phyloP scores from a whole-genome alignment of 2,113 vertebrate species.

The Crotophaga sulcirostris region DNA sequence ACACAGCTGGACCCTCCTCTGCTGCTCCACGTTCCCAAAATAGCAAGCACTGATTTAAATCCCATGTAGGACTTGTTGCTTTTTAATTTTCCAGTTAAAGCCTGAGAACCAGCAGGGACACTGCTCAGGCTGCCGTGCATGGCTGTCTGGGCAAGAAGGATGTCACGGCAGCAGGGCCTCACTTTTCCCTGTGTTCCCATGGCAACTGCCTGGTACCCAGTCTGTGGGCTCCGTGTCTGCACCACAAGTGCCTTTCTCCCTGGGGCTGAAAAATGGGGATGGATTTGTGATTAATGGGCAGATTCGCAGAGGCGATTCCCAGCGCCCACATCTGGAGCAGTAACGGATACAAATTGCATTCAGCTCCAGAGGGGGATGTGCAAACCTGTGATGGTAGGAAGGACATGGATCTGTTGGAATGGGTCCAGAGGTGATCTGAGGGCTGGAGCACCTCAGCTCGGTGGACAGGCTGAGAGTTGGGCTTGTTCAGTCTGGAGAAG shows the following conservation, averaged over 20 bases:
- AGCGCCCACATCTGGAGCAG: accelerated
- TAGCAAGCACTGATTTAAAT: not conserved
- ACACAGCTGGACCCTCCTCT: not conserved
- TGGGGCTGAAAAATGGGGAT: no score
- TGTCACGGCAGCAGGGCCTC: accelerated
- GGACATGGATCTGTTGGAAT: no score
- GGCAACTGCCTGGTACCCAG: not conserved
- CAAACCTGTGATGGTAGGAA: not conserved
- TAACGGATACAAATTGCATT: accelerated
- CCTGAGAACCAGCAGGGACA: not conserved
- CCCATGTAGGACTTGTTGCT: not conserved
- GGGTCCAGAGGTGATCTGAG: no score
- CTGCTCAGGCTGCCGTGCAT: accelerated
- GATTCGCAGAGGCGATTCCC: not conserved
- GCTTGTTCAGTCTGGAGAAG: no score
- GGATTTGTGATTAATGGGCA: not conserved
- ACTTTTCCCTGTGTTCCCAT: not conserved
- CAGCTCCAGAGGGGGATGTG: not conserved
- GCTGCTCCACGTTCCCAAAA: not conserved
- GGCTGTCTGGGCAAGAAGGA: not conserved
- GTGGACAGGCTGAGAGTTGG: no score
- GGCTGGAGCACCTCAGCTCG: no score
- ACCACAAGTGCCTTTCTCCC: accelerated
- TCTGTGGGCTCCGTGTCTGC: not conserved
- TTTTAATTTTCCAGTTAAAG: not conserved